Evolutionary conservation across 2,113 vertebrate genomes (phyloP), one percentile per base, ranked within the genome.

Genomic region (Brachirus orientalis): DNA sequence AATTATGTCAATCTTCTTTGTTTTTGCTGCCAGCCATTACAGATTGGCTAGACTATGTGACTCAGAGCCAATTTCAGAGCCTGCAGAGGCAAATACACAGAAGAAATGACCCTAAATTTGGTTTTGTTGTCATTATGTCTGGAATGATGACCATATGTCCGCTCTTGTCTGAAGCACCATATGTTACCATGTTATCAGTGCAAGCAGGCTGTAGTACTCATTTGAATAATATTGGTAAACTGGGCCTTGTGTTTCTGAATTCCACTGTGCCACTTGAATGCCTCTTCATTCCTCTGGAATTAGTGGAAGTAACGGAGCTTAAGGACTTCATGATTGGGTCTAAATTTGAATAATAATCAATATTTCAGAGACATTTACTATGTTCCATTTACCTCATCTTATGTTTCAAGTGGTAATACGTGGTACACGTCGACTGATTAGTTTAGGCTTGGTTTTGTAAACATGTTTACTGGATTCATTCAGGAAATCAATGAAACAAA

Each of bases 51-150:
- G 85, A 84, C 83, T 54, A 35, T 83, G 72, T 84, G 82, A 87
- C 79, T 83, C 53, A 0, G 53, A 85, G 90, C 86, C 91, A 92
- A 83, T 90, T 84, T 82, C 75, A 76, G 69, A 86, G 78, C 69
- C 61, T 8, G 55, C 80, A 74, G 72, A 81, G 75, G 62, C 72
- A 79, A 74, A 84, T 56, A 67, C 73, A 82, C 77, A 80, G n/a
- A 70, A 59, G 68, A 77, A 85, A 83, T 85, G 75, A 91, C 88
- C 87, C 87, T 79, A 80, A 83, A 89, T 90, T 80, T 84, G 75
- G 83, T 90, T 80, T 80, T 84, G 84, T 83, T 88, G 87, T 90
- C 87, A 86, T 92, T 89, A 91, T 86, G 84, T 88, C 85, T 88
- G 73, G 81, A 88, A 84, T 80, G 73, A 70, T 35, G 56, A 79